Conservation (phyloP, 1,140 invertebrate genomes). For the Pararge aegeria region DNA sequence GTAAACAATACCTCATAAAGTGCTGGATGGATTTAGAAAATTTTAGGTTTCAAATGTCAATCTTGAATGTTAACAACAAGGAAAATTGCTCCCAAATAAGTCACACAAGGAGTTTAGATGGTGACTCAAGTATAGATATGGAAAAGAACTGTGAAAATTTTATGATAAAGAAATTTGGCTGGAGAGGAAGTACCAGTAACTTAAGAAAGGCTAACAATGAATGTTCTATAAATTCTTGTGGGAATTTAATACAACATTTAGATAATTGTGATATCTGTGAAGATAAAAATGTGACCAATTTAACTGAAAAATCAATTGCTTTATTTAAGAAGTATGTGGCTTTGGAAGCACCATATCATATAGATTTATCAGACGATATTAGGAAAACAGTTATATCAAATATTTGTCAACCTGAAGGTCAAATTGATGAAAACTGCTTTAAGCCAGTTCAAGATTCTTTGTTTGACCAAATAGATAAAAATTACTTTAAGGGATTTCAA, state of each 20-base stretch:
- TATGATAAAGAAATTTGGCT: conserved; percentile 36
- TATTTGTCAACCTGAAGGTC: conserved; percentile 73
- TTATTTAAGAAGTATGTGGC: conserved; percentile 78
- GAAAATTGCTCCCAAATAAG: conserved; percentile 45
- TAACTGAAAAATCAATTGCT: conserved; percentile 61
- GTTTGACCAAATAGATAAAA: conserved; percentile 82
- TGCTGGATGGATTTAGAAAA: conserved; percentile 74
- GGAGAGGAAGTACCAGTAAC: conserved; percentile 40
- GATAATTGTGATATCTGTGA: conserved; percentile 33
- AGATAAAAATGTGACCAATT: conserved; percentile 31
- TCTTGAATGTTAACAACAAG: conserved; percentile 32
- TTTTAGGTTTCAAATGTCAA: conserved; percentile 50
- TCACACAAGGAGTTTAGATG: conserved; percentile 62
- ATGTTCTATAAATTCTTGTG: conserved; percentile 51
- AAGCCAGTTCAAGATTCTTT: conserved; percentile 83
- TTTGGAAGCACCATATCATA: conserved; percentile 70
- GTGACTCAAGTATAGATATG: conserved; percentile 37
- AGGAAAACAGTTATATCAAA: conserved; percentile 74
- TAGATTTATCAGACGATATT: conserved; percentile 68
- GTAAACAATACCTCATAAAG: conserved; percentile 59
- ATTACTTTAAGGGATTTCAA: conserved; percentile 85
- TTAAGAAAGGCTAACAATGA: conserved; percentile 36
- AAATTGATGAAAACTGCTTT: conserved; percentile 71
- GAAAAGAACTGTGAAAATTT: conserved; percentile 36
- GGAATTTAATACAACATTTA: conserved; percentile 40